A percentile compares a stretch with the other conserved stretches of the same genome.
Evolutionary conservation across 1,140 invertebrate species (phyloP).

Genomic region (Zaprionus capensis): DNA sequence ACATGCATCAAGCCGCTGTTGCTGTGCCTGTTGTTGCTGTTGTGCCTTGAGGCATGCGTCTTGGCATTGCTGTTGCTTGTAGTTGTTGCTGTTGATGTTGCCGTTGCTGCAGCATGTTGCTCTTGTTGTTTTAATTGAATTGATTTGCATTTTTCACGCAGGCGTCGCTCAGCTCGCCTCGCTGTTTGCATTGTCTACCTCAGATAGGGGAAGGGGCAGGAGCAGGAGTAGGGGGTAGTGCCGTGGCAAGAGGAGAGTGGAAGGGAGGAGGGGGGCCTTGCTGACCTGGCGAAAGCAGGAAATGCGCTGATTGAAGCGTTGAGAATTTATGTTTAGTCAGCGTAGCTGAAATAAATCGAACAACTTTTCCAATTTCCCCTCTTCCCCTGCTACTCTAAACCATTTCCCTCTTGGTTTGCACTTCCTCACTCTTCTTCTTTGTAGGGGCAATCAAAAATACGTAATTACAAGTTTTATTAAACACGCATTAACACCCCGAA

Average conservation of each 20-base stretch:
- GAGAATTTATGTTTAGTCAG: slow-evolving; percentile 41
- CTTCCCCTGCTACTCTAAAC: background rate
- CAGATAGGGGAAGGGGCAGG: background rate
- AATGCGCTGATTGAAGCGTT: slow-evolving; percentile 40
- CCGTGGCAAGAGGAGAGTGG: background rate
- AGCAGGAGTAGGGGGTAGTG: too few species aligned
- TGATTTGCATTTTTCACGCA: slow-evolving; percentile 83
- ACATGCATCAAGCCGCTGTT: slow-evolving; percentile 43
- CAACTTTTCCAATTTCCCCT: background rate
- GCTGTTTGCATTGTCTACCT: slow-evolving; percentile 67
- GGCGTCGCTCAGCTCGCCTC: slow-evolving; percentile 66
- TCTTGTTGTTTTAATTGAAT: slow-evolving; percentile 82
- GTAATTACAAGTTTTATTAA: slow-evolving; percentile 62
- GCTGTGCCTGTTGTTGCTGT: slow-evolving; percentile 47
- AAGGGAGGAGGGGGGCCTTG: background rate
- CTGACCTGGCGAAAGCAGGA: slow-evolving; percentile 53
- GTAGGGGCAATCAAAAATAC: slow-evolving; percentile 36
- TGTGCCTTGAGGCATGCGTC: slow-evolving; percentile 62
- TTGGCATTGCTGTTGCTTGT: slow-evolving; percentile 38
- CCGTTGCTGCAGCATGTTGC: slow-evolving; percentile 54
- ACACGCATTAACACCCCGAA: slow-evolving; percentile 58
- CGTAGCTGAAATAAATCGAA: background rate
- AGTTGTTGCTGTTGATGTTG: slow-evolving; percentile 29
- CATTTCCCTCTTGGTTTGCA: background rate
- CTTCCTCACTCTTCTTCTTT: too few species aligned